A percentile compares a stretch with the other conserved stretches of the same genome.
phyloP scores from a whole-genome alignment of 2,113 vertebrate species.

The Pelmatolapia mariae region DNA sequence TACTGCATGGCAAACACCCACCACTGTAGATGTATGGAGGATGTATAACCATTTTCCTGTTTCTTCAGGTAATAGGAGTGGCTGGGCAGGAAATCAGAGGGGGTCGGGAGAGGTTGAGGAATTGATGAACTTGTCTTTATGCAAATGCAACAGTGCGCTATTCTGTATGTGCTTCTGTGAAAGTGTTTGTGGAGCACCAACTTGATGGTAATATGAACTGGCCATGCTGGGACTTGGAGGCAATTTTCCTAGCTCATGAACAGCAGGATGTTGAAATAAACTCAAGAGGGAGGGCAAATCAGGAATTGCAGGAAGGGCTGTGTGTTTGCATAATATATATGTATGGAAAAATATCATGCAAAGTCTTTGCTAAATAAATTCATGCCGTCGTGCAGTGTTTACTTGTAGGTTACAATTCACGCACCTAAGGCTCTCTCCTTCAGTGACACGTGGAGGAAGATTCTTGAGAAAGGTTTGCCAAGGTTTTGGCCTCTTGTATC shows the following conservation, averaged over 20 bases:
- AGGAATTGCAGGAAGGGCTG: background rate
- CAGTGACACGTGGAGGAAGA: background rate
- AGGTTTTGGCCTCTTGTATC: conserved; percentile 28
- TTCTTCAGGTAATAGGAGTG: conserved; percentile 22
- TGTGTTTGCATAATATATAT: background rate
- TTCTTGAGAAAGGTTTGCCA: conserved; percentile 30
- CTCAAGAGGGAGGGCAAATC: background rate
- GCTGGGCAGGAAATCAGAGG: conserved; percentile 24
- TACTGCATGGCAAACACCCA: conserved; percentile 12
- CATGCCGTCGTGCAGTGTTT: background rate
- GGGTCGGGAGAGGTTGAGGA: conserved; percentile 24
- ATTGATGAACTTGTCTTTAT: conserved; percentile 33
- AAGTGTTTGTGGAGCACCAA: conserved; percentile 4
- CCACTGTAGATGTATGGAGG: conserved; percentile 11
- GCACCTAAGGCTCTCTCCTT: background rate
- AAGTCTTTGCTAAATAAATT: background rate
- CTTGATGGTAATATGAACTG: conserved; percentile 12
- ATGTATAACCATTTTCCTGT: conserved; percentile 18
- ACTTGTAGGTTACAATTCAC: background rate
- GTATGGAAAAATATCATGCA: background rate
- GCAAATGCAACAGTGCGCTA: conserved; percentile 9
- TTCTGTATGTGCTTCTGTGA: background rate
- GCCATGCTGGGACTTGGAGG: background rate
- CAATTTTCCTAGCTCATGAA: conserved; percentile 31
- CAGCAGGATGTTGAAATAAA: background rate